phyloP scores from a whole-genome alignment of 2,888 invertebrate species.

The Petrolisthes cinctipes region DNA sequence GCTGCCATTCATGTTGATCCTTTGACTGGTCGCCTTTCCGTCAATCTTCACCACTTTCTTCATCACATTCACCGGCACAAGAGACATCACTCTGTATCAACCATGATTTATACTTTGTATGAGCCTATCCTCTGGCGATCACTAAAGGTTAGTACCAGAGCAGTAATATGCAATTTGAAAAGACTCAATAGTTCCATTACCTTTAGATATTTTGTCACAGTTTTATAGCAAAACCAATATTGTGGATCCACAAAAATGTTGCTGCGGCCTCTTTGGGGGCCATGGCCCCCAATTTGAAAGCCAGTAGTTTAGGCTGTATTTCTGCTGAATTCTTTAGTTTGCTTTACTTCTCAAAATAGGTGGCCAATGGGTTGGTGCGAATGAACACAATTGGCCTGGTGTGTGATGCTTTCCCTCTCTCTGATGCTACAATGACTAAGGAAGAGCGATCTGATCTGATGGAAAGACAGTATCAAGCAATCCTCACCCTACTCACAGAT shows the following conservation, averaged over 20 bases:
- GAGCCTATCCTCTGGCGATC: slow-evolving; percentile 65
- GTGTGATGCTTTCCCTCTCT: slow-evolving; percentile 70
- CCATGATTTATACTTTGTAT: slow-evolving; percentile 57
- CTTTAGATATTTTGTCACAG: too few relatives aligned
- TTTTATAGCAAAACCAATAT: too few relatives aligned
- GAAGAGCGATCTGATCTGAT: slow-evolving; percentile 53
- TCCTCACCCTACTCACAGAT: slow-evolving; percentile 56
- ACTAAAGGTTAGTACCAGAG: slow-evolving; percentile 44
- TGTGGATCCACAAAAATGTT: too few relatives aligned
- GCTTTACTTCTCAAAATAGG: slow-evolving; percentile 66
- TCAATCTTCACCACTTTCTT: slow-evolving; percentile 61
- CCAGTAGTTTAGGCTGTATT: not conserved
- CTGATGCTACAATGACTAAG: slow-evolving; percentile 66
- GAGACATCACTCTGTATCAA: slow-evolving; percentile 51
- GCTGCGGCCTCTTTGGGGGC: not conserved
- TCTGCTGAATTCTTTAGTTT: not conserved
- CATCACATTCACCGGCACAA: slow-evolving; percentile 65
- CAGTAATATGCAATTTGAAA: too few relatives aligned
- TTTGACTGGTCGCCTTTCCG: slow-evolving; percentile 41
- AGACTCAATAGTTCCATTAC: too few relatives aligned
- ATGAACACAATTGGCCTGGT: slow-evolving; percentile 69
- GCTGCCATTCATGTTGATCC: slow-evolving; percentile 63
- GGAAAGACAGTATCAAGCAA: slow-evolving; percentile 52
- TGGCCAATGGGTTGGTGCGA: slow-evolving; percentile 69
- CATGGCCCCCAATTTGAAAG: too few relatives aligned